Evolutionary conservation across 2,113 vertebrate species (phyloP), one percentile per base, ranked within the genome.

Genomic region (Scopus umbretta): DNA sequence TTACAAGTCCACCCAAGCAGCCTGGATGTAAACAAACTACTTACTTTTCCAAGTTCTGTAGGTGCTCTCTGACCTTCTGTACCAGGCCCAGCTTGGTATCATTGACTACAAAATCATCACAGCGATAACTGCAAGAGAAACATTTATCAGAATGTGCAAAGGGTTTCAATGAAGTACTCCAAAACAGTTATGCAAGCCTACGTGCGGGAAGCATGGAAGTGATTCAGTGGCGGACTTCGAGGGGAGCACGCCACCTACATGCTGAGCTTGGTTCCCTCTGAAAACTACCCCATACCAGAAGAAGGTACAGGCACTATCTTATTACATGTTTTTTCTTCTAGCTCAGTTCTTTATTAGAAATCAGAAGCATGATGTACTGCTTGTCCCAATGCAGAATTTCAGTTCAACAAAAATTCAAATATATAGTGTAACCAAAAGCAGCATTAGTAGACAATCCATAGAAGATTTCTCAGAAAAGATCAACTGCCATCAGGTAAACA

Each of bases 11-110:
- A 47, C 43, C 27, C 42, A 70, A 63, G 58, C 14, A 74, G 12
- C 16, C 11, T 59, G 59, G 15, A 29, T 40, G 27, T 45, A 75
- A 95, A 75, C 53, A 80, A 73, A 29, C 13, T 50, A 98, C 99
- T 99, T 98, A 99, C 99, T 99, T 99, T 98, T 99, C 99, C 98
- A 99, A 97, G 97, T 98, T 99, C 96, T 99, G 99, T 91, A 99
- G 99, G 96, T 99, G 99, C 92, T 99, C 99, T 97, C 99, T 98
- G 96, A 99, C 98, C 97, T 99, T 99, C 98, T 99, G 99, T 76
- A 99, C 99, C 88, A 99, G 98, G 68, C 99, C 99, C 81, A 99
- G 97, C 97, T 99, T 99, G 97, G 99, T 99, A 97, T 99, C 99
- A 61, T 99, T 99, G 93, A 99, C 99, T 89, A 99, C 99, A 98